phyloP scores from a whole-genome alignment of 2,113 vertebrate genomes.

The Lutjanus erythropterus region DNA sequence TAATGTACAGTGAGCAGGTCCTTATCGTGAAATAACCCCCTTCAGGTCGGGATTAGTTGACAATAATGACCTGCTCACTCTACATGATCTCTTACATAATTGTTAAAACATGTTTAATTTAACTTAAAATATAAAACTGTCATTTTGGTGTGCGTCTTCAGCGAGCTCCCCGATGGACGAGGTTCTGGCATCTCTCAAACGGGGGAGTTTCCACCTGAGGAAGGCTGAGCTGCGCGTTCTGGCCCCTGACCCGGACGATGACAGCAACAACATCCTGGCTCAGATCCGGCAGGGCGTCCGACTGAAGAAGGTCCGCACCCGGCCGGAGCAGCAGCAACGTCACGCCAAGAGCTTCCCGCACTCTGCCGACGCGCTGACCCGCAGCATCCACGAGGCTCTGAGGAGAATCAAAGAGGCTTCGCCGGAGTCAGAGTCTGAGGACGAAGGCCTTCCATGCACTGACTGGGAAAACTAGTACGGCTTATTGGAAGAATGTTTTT shows the following conservation, averaged over 20 bases:
- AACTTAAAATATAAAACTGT: too few relatives aligned
- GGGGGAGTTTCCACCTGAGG: constrained; percentile 95
- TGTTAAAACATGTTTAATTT: too few relatives aligned
- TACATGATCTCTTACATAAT: too few relatives aligned
- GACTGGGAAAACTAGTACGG: constrained; percentile 94
- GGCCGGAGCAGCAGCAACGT: constrained; percentile 89
- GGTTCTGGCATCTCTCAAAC: constrained; percentile 96
- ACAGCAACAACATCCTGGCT: constrained; percentile 97
- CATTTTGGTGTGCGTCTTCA: constrained; percentile 61
- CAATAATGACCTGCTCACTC: too few relatives aligned
- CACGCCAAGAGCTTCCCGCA: constrained; percentile 88
- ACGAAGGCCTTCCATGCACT: constrained; percentile 92
- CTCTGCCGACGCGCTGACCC: constrained; percentile 92
- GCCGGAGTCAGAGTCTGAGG: constrained; percentile 97
- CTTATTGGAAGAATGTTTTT: constrained; percentile 19
- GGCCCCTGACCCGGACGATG: constrained; percentile 94
- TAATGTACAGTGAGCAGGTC: too few relatives aligned
- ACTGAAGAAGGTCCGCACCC: constrained; percentile 91
- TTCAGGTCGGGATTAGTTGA: too few relatives aligned
- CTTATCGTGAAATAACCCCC: too few relatives aligned
- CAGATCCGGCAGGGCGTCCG: constrained; percentile 97
- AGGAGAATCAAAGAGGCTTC: constrained; percentile 98
- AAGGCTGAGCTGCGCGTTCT: constrained; percentile 96
- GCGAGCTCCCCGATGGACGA: constrained; percentile 99
- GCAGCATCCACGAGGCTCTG: constrained; percentile 97